Percentiles rank a stretch among this genome's conserved stretches.
Evolutionary conservation across 2,888 invertebrate genomes (phyloP).

Genomic region (Plusia festucae): DNA sequence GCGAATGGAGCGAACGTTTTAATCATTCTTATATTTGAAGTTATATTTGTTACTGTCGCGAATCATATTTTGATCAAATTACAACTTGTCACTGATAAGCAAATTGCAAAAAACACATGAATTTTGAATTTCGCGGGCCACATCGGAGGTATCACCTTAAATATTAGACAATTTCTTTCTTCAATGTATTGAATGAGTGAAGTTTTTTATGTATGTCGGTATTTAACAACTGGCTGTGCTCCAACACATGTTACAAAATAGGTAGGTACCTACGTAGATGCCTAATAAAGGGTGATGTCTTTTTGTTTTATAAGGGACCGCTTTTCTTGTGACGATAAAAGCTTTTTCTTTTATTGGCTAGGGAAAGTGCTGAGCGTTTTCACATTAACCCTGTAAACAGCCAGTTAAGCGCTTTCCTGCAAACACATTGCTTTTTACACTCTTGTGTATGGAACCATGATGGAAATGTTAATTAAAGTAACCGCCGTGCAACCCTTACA

Average conservation of each 20-base stretch:
- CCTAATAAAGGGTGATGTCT: slow-evolving; percentile 61
- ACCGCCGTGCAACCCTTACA: background rate
- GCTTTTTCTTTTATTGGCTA: slow-evolving; percentile 60
- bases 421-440: slow-evolving; percentile 4
- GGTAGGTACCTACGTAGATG: slow-evolving; percentile 46
- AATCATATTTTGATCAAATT: too few species aligned
- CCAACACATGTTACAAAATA: slow-evolving; percentile 33
- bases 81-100: too few species aligned
- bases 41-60: too few species aligned
- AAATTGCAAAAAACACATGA: too few species aligned
- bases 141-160: too few species aligned
- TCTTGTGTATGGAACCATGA: background rate
- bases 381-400: slow-evolving; percentile 43
- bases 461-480: slow-evolving; percentile 1
- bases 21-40: too few species aligned
- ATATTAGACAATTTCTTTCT: too few species aligned
- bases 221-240: too few species aligned
- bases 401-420: slow-evolving; percentile 20
- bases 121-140: too few species aligned
- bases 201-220: too few species aligned
- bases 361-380: slow-evolving; percentile 46
- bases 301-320: slow-evolving; percentile 56
- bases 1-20: too few species aligned
- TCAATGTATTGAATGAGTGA: too few species aligned
- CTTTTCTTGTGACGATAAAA: slow-evolving; percentile 63